Base-by-base conservation (phyloP, 2,113 vertebrate species). In the Ailuropoda melanoleuca region DNA sequence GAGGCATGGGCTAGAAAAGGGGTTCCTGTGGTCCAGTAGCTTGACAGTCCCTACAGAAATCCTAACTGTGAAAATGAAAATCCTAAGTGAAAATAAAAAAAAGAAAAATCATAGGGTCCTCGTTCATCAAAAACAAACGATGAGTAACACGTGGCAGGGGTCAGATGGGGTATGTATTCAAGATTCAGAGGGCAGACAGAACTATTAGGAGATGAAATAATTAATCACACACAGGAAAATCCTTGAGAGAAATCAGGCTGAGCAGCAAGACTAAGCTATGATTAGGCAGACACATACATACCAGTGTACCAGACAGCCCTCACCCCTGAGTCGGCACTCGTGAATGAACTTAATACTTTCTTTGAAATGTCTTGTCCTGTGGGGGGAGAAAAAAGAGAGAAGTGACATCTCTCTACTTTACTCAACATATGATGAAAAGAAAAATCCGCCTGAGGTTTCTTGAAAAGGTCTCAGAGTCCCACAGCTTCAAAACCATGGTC, bases 231-330 rank as follows among this genome's bases (percentile, higher is more conserved):
- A 43, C 10, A 37, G 55, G 58, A 75, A 88, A 43, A n/a, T 55
- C 34, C 12, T 4, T 39, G 48, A 31, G 6, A 23, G 91, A 29
- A 9, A 75, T n/a, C 66, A 8, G 87, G 70, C 26, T 4, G 29
- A 92, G 11, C 12, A 8, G 91, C 74, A 92, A 24, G 1, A 26
- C 72, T n/a, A 5, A 18, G 77, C 62, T 4, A 0, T 24, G 34
- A 26, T 50, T 50, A 37, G 95, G 74, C 14, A 26, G 34, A 58
- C 12, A 34, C 55, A 91, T 95, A 99, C 99, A 0, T 98, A 99
- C 99, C 99, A 99, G 98, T 99, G 99, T 82, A 99, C 99, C 1
- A 99, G 99, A 96, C 99, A 99, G 98, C 99, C 99, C 98, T 99
- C 99, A 85, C 99, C 99, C 94, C 98, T 98, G 89, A 99, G 99